Evolutionary conservation across 2,113 vertebrate species (phyloP).

Genomic region (Machaerirhynchus nigripectus): DNA sequence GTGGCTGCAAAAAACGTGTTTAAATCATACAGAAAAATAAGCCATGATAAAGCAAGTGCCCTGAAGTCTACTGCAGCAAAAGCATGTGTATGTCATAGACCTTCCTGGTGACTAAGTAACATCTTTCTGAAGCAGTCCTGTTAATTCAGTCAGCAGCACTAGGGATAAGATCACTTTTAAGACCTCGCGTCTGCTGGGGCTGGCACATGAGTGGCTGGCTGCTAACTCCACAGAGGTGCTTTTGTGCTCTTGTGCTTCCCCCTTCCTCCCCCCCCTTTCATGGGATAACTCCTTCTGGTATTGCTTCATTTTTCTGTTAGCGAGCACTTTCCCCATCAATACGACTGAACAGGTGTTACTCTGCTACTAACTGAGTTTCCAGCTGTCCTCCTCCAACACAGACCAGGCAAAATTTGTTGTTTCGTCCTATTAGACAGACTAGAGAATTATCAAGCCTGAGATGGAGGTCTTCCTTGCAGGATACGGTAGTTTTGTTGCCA

Average conservation of each 20-base stretch:
- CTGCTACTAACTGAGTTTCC: constrained; percentile 80
- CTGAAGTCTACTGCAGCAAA: background rate
- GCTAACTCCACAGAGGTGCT: constrained; percentile 64
- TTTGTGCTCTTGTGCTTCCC: constrained; percentile 60
- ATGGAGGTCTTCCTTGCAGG: constrained; percentile 95
- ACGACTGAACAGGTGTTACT: constrained; percentile 81
- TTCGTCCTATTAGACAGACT: constrained; percentile 77
- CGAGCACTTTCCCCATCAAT: constrained; percentile 76
- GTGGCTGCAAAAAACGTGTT: background rate
- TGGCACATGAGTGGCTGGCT: constrained; percentile 39
- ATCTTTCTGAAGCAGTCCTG: background rate
- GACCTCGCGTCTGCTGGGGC: constrained; percentile 18
- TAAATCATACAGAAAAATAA: constrained; percentile 23
- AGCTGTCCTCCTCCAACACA: constrained; percentile 79
- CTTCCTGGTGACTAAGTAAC: background rate
- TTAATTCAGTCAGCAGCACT: constrained; percentile 27
- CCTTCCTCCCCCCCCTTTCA: background rate
- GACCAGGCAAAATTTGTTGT: constrained; percentile 80
- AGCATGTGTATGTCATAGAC: background rate
- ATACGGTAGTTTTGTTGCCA: constrained; percentile 86
- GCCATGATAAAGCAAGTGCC: constrained; percentile 18
- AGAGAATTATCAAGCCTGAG: constrained; percentile 82
- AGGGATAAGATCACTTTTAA: constrained; percentile 42
- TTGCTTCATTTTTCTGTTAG: constrained; percentile 70
- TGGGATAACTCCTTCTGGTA: constrained; percentile 63